These are phyloP conservation scores for Drosophila simulans DNA, from an alignment of 1,140 invertebrate genomes.

Conservation along the genomic window DNA sequence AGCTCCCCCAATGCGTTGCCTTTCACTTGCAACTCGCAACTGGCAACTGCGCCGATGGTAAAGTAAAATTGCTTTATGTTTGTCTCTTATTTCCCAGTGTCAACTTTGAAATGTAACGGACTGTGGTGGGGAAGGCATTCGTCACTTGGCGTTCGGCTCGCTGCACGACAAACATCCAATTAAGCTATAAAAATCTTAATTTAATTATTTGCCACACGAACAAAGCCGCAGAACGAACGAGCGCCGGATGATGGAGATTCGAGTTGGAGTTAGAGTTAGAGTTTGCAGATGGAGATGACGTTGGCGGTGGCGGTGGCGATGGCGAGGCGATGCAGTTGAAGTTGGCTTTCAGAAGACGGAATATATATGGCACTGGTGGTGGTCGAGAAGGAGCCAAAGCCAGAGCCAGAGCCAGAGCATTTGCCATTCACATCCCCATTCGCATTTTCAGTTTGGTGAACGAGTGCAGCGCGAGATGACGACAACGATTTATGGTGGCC, in stretches of 20 bases:
- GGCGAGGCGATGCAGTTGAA: slow-evolving; percentile 9
- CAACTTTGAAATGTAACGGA: slow-evolving; percentile 39
- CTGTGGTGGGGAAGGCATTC: slow-evolving; percentile 29
- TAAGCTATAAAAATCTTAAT: slow-evolving; percentile 81
- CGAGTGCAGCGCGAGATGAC: slow-evolving; percentile 34
- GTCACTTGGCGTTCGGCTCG: slow-evolving; percentile 37
- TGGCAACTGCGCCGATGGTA: not conserved
- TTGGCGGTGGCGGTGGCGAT: not conserved
- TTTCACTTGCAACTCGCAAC: slow-evolving; percentile 39
- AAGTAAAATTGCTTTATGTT: not conserved
- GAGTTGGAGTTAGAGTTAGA: not conserved
- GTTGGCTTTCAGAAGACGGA: slow-evolving; percentile 8
- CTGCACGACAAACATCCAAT: slow-evolving; percentile 75
- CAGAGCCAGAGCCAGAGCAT: slow-evolving; percentile 28
- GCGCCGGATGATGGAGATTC: slow-evolving; percentile 12
- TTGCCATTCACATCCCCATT: slow-evolving; percentile 62
- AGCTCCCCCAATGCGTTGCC: slow-evolving; percentile 30
- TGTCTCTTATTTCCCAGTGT: not conserved
- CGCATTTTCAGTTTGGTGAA: slow-evolving; percentile 30
- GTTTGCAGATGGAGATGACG: slow-evolving; percentile 4
- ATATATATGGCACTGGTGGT: not conserved
- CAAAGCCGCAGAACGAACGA: slow-evolving; percentile 50
- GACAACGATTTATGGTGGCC: slow-evolving; percentile 76
- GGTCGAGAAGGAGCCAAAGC: slow-evolving; percentile 29
- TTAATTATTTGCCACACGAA: slow-evolving; percentile 81